phyloP scores from a whole-genome alignment of 2,113 vertebrate genomes.

The Apistogramma diplotaenia region DNA sequence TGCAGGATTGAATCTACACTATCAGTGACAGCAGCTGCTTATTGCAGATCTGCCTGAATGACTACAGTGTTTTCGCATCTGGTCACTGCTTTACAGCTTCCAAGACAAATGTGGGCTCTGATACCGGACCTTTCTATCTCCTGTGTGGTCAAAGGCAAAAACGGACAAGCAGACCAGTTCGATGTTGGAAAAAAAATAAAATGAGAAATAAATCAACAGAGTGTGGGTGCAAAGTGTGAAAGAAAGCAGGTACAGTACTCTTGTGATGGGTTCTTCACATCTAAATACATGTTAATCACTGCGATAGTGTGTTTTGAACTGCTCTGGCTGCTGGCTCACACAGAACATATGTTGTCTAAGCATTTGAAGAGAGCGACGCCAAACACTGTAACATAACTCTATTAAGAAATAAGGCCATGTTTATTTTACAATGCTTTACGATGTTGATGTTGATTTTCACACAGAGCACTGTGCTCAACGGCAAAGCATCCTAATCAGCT shows the following conservation, averaged over 20 bases:
- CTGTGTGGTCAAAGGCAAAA: conserved; percentile 6
- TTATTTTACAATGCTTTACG: not conserved
- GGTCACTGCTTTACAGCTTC: conserved; percentile 39
- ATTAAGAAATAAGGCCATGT: not conserved
- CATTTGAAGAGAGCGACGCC: not conserved
- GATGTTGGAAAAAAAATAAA: not conserved
- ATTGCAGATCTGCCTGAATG: conserved; percentile 33
- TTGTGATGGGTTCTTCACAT: conserved; percentile 19
- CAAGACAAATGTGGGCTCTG: conserved; percentile 59
- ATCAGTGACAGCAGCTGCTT: conserved; percentile 35
- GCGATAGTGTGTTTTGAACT: conserved; percentile 1
- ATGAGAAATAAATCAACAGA: conserved; percentile 15
- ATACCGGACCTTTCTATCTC: conserved; percentile 31
- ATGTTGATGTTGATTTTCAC: conserved; percentile 10
- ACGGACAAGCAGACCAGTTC: not conserved
- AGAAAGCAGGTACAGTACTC: conserved; percentile 32
- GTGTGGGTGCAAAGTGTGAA: conserved; percentile 32
- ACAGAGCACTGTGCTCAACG: not conserved
- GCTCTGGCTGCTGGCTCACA: conserved; percentile 4
- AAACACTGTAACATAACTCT: not conserved
- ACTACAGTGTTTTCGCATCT: conserved; percentile 63
- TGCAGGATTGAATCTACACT: conserved; percentile 7
- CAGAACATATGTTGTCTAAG: conserved; percentile 31
- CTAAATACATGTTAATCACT: conserved; percentile 24
- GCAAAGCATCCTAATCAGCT: not conserved